These are phyloP conservation scores for Sceloporus tristichus DNA, from an alignment of 2,113 vertebrate species.

Conservation along the genomic window DNA sequence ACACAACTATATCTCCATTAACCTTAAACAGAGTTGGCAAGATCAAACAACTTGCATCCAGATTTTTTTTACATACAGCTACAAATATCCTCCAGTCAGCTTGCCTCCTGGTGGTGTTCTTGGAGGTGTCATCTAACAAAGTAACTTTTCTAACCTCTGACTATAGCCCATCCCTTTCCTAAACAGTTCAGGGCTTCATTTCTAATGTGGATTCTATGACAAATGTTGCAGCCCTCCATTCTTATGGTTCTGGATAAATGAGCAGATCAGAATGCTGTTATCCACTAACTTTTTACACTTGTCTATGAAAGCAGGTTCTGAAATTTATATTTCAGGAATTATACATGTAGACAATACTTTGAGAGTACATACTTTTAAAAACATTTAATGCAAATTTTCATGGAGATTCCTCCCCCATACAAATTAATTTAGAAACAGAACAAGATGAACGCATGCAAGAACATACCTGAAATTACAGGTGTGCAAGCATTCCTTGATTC, in stretches of 20 bases:
- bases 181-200: neutral
- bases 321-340: too few relatives aligned
- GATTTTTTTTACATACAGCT: neutral
- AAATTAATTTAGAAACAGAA: neutral
- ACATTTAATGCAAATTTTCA: neutral
- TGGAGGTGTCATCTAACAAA: too few relatives aligned
- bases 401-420: neutral
- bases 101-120: too few relatives aligned
- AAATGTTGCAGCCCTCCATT: neutral
- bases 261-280: too few relatives aligned
- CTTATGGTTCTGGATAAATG: neutral
- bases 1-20: neutral
- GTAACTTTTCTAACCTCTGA: too few relatives aligned
- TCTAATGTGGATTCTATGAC: neutral
- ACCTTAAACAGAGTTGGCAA: neutral
- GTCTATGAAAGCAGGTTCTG: too few relatives aligned
- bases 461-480: neutral
- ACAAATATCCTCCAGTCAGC: neutral
- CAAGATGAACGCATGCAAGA: neutral
- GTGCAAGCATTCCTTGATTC: too few relatives aligned
- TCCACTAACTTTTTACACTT: too few relatives aligned
- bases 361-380: neutral
- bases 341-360: too few relatives aligned
- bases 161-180: neutral
- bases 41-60: neutral